phyloP scores from a whole-genome alignment of 2,888 invertebrate species.

The Heterodera filipjevi region DNA sequence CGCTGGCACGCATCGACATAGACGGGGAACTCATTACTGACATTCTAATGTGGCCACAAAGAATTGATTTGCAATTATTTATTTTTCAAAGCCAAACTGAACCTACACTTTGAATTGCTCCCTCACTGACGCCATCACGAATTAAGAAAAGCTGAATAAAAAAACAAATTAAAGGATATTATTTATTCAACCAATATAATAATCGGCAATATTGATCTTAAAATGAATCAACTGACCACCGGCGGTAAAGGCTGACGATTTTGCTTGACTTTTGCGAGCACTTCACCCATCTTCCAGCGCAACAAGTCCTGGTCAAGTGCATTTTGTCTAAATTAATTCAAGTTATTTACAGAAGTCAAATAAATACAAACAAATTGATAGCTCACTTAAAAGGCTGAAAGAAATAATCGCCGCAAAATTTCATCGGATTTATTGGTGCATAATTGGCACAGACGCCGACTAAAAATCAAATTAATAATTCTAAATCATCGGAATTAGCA shows the following conservation, averaged over 20 bases:
- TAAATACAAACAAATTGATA: background rate
- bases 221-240: background rate
- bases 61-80: background rate
- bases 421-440: constrained; percentile 31
- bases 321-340: constrained; percentile 27
- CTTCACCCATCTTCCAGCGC: constrained; percentile 16
- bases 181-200: too few relatives aligned
- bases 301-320: constrained; percentile 30
- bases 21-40: constrained; percentile 36
- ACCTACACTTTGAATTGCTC: constrained; percentile 38
- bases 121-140: constrained; percentile 45
- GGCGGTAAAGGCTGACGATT: constrained; percentile 25
- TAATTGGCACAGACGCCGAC: constrained; percentile 40
- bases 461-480: background rate
- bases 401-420: constrained; percentile 45
- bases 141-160: constrained; percentile 34
- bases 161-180: background rate
- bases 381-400: constrained; percentile 38
- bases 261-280: constrained; percentile 27
- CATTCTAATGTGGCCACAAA: constrained; percentile 19
- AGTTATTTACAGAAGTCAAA: background rate
- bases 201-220: too few relatives aligned
- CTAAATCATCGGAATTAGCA: background rate
- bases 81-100: background rate
- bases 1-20: constrained; percentile 28